phyloP scores from a whole-genome alignment of 2,113 vertebrate genomes.

The Phalacrocorax brasilianus region DNA sequence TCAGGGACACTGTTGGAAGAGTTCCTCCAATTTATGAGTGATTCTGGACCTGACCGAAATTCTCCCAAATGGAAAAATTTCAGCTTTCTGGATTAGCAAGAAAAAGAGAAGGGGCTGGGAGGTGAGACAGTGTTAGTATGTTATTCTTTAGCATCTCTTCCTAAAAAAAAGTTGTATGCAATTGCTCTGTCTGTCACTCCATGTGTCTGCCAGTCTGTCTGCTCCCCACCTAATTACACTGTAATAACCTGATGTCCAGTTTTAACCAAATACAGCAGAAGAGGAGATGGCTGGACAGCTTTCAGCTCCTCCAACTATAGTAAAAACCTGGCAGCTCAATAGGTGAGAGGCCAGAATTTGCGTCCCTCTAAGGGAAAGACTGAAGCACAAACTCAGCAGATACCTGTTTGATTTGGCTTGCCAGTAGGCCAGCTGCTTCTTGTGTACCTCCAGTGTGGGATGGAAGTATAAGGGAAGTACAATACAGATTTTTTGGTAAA shows the following conservation, averaged over 20 bases:
- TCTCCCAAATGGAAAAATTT: background rate
- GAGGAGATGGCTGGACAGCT: background rate
- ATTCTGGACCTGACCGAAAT: background rate
- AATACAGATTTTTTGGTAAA: background rate
- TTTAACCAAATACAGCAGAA: background rate
- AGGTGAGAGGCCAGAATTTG: background rate
- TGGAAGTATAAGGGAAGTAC: background rate
- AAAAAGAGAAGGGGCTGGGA: background rate
- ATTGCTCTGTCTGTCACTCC: background rate
- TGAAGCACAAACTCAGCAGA: background rate
- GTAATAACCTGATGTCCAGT: background rate
- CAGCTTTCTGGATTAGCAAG: background rate
- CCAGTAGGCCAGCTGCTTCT: background rate
- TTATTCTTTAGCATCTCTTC: background rate
- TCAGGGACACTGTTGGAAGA: background rate
- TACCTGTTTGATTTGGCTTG: background rate
- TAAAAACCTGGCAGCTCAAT: background rate
- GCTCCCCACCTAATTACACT: background rate
- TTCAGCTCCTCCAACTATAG: background rate
- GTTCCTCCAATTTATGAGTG: background rate
- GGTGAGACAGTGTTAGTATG: background rate
- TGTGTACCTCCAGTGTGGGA: background rate
- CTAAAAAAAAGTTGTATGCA: background rate
- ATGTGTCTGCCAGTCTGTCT: background rate
- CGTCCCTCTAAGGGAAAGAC: background rate